These are phyloP conservation scores for Siderastrea radians DNA, from an alignment of 92 coral and sea anemone species.

Conservation along the genomic window DNA sequence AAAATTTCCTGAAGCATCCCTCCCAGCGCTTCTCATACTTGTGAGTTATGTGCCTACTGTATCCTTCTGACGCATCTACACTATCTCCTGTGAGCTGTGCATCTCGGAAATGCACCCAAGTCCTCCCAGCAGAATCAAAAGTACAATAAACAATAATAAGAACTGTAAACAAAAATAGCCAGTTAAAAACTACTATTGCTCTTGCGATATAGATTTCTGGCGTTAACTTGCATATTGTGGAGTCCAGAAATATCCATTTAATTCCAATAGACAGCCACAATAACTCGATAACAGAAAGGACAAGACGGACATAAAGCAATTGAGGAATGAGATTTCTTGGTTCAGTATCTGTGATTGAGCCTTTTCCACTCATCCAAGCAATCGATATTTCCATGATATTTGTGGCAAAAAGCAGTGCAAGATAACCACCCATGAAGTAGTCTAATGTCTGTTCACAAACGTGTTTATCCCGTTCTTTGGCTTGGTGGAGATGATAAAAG, in stretches of 20 bases:
- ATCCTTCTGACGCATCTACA: slow-evolving; percentile 67
- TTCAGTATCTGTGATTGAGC: slow-evolving; percentile 94
- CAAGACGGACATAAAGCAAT: slow-evolving; percentile 87
- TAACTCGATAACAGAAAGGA: slow-evolving; percentile 83
- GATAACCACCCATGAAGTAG: slow-evolving; percentile 94
- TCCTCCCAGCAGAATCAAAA: slow-evolving; percentile 95
- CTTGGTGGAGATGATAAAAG: slow-evolving; percentile 67
- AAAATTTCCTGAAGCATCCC: slow-evolving; percentile 83
- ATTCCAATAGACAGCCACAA: slow-evolving; percentile 95
- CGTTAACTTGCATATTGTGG: slow-evolving; percentile 56
- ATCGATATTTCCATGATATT: slow-evolving; percentile 92
- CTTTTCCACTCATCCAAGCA: slow-evolving; percentile 98
- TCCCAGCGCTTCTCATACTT: slow-evolving; percentile 91
- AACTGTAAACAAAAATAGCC: slow-evolving; percentile 93
- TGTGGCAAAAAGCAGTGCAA: slow-evolving; percentile 95
- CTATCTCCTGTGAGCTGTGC: slow-evolving; percentile 79
- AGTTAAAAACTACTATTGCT: slow-evolving; percentile 92
- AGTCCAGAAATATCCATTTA: slow-evolving; percentile 95
- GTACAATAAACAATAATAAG: slow-evolving; percentile 81
- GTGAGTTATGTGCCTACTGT: slow-evolving; percentile 76
- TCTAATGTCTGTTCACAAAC: slow-evolving; percentile 94
- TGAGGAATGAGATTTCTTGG: slow-evolving; percentile 92
- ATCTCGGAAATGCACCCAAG: slow-evolving; percentile 88
- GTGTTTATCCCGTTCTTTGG: slow-evolving; percentile 49
- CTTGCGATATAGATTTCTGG: slow-evolving; percentile 82